Base-by-base conservation (phyloP, 2,113 vertebrate species). In the Calidris pugnax region DNA sequence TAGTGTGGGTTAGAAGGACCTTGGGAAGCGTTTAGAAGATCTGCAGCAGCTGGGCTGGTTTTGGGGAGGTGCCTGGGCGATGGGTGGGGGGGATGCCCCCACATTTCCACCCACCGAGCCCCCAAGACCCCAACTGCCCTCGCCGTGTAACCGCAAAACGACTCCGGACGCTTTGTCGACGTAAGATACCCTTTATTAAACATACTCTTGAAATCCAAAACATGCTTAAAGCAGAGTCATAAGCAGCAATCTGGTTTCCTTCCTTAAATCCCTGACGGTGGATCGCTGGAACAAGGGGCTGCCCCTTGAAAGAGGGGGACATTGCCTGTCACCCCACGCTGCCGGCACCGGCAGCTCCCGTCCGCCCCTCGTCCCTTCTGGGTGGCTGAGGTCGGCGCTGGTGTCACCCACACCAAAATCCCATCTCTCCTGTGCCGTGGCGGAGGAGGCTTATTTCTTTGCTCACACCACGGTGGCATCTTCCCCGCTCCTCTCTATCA, bases 101-200 rank as follows among this genome's bases (percentile, higher is more conserved):
- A 69, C 6, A 3, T 39, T 60, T 86, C 24, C 23, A 37, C 7
- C 14, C 45, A 37, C 21, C 0, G 2, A 43, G 19, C 14, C 56
- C 55, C 28, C 37, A 56, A 51, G 47, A 33, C 27, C 24, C 33
- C 1, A 0, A 20, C n/a, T 62, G 67, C 50, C 12, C 35, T 84
- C 3, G 1, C 50, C 37, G 45, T 37, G 57, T 30, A 71, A 63
- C 35, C 37, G 67, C 0, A 0, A 35, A 92, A 86, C 0, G 0
- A 78, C n/a, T 75, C 64, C 7, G 15, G 57, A 56, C 12, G 1
- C 73, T 56, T 6, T 7, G 43, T 86, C 0, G 18, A 85, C 17
- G 1, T 60, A 72, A 74, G 86, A 76, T 92, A 87, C 68, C 96
- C 79, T 96, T 97, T 96, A 97, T 97, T 95, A 96, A 96, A 96